These are phyloP conservation scores for Merluccius polli DNA, from an alignment of 2,797 vertebrate species.

Conservation along the genomic window DNA sequence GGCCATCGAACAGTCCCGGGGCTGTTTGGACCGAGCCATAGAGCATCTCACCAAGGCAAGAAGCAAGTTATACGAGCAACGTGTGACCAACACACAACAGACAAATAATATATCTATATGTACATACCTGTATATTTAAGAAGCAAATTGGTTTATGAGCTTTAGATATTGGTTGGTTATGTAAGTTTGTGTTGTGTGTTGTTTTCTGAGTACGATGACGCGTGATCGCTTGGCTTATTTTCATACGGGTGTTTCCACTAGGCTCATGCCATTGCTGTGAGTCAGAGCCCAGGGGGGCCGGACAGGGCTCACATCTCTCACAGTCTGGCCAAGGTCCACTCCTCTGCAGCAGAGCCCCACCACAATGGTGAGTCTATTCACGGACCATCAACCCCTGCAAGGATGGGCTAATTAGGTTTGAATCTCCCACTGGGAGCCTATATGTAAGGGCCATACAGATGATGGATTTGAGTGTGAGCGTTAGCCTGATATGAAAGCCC, in stretches of 20 bases:
- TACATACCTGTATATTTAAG: too few relatives aligned
- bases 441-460: constrained; percentile 38
- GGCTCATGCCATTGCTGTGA: constrained; percentile 74
- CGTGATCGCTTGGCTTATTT: constrained; percentile 43
- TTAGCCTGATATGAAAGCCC: constrained; percentile 18
- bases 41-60: constrained; percentile 66
- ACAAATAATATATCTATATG: constrained; percentile 8
- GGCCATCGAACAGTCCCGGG: constrained; percentile 58
- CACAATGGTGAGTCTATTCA: constrained; percentile 69
- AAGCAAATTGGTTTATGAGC: not conserved
- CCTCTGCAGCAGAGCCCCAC: constrained; percentile 53
- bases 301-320: constrained; percentile 66
- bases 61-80: not conserved
- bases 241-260: constrained; percentile 50
- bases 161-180: constrained; percentile 23
- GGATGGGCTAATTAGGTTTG: constrained; percentile 33
- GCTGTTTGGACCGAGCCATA: constrained; percentile 52
- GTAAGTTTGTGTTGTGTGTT: constrained; percentile 26
- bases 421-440: constrained; percentile 32
- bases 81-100: not conserved
- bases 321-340: constrained; percentile 64
- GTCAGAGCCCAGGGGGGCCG: constrained; percentile 55
- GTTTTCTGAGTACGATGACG: constrained; percentile 13
- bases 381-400: constrained; percentile 12
- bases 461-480: constrained; percentile 26